Evolutionary conservation across 2,113 vertebrate species (phyloP).

Genomic region (Eclectus roratus): DNA sequence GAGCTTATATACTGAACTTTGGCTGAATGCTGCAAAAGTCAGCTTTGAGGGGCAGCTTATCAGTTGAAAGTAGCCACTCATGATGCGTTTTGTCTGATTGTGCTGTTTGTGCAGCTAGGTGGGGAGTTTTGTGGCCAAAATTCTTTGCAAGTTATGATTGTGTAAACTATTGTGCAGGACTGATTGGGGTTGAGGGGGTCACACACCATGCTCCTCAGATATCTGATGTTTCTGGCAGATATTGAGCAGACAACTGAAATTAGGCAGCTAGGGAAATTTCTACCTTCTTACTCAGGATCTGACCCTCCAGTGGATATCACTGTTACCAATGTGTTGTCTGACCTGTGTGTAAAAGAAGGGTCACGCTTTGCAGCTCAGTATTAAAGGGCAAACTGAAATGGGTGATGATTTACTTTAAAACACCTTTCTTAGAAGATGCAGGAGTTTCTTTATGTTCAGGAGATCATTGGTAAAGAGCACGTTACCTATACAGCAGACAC

Average conservation of each 20-base stretch:
- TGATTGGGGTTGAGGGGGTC: not conserved
- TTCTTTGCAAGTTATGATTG: not conserved
- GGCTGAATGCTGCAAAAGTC: not conserved
- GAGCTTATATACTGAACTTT: not conserved
- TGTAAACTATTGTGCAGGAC: accelerated
- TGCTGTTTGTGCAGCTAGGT: not conserved
- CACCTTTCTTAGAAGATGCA: not conserved
- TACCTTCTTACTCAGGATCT: not conserved
- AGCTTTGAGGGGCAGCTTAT: not conserved
- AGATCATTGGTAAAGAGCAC: not conserved
- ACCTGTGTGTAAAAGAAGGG: not conserved
- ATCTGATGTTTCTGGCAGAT: not conserved
- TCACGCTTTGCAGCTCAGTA: accelerated
- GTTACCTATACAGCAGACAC: not conserved
- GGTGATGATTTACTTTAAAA: not conserved
- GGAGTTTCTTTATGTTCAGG: not conserved
- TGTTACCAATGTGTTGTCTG: not conserved
- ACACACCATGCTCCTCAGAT: accelerated
- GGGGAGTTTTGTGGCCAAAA: not conserved
- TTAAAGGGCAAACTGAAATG: not conserved
- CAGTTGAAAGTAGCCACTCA: not conserved
- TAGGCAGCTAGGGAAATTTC: not conserved
- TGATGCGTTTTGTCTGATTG: not conserved
- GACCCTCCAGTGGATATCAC: accelerated
- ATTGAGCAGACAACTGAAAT: not conserved